Evolutionary conservation across 37 sponge, comb jelly and placozoan genomes (phyloP), one percentile per base, ranked within the genome.

Genomic region (Halichondria panicea): DNA sequence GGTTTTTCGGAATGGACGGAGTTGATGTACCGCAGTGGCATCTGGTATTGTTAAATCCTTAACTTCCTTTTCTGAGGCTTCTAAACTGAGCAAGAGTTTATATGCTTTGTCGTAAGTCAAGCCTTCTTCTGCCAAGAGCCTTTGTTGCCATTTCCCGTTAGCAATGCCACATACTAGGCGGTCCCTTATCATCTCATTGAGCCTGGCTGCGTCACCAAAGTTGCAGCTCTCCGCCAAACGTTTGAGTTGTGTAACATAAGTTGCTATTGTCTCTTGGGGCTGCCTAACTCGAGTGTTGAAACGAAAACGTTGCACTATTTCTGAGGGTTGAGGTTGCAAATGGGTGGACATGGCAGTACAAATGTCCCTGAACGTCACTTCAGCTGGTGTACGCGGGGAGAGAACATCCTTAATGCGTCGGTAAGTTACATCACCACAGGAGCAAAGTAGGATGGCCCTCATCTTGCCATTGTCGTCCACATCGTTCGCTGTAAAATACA

Each of bases 131-230:
- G 56, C 69, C 5, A 78, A 43, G 28, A 78, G 38, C 58, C 28
- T 78, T 15, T 30, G 55, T 41, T 66, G 68, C n/a, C 55, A 68
- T 4, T 58, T 58, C 35, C 21, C 22, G 55, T 78, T 56, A 15
- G 55, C 56, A 1, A 78, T 43, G 15, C 78, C 66, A 54, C 65
- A 76, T 9, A 77, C 78, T 3, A 65, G 39, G 13, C 68, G 54
- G 57, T 66, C 78, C 56, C 78, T 48, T 25, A 77, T 55, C 78
- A 77, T 66, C 1, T 77, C 78, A 4, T 36, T 8, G 21, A 77
- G 56, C 33, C 30, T 25, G 5, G 7, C 65, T 43, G 44, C 40
- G 40, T 50, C 67, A 13, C 41, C 57, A 41, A 54, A 77, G n/a
- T 66, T 41, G n/a, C 78, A 77, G 24, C 52, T 66, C 22, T n/a